Base-by-base conservation (phyloP, 2,888 invertebrate species). In the Agriopis aurantiaria region DNA sequence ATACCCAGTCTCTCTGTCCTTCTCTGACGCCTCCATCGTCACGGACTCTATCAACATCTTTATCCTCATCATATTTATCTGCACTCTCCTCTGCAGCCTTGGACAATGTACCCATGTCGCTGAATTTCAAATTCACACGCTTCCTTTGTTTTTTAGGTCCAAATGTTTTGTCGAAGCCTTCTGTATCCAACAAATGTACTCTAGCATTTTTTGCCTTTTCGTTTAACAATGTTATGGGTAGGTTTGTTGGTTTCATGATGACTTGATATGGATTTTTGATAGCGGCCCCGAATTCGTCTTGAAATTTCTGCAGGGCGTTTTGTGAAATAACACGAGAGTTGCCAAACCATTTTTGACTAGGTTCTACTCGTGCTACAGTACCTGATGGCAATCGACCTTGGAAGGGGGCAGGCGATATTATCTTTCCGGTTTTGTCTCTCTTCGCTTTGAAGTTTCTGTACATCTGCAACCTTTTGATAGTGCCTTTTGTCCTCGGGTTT, bases 261-360 rank as follows among this genome's bases (percentile, higher is more conserved):
- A 99, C 98, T 94, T 99, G 98, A 87, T 99, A 99, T 0, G 99
- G 99, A 92, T 99, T 99, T 85, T 97, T 98, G 65, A 98, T 95
- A 45, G 97, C 99, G 82, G 98, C 97, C 17, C 98, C 99, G 86
- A 99, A 96, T 91, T 99, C 99, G 53, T 97, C 97, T 94, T 99
- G 97, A 83, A 98, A 98, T 85, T 97, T 98, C 88, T 98, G 98
- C 45, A 98, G 85, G 0, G 98, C 97, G 82, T 96, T 97, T 91
- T 99, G 99, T 0, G 98, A 97, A 78, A 99, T 98, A 0, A 99
- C 99, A 74, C 99, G 96, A 0, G 99, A 99, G 88, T 99, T 99
- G 14, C 99, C 99, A 90, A 99, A 99, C 99, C 99, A 99, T 88
- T 97, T 98, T 82, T 99, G 98, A 79, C 98, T 99, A 3, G 99